These are phyloP conservation scores for Pyrrhosoma nymphula DNA, from an alignment of 2,888 invertebrate species.

Conservation along the genomic window DNA sequence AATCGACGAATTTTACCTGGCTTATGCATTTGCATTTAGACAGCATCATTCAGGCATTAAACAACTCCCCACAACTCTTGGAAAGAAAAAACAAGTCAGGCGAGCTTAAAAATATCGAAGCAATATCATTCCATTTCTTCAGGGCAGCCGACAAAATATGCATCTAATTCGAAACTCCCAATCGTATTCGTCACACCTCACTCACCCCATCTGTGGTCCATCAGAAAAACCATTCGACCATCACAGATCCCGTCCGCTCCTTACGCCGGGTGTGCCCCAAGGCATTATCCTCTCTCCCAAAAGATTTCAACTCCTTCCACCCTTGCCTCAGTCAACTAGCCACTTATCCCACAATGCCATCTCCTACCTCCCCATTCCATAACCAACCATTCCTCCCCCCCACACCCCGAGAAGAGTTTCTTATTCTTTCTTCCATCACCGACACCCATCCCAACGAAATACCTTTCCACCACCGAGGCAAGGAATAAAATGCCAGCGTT, in stretches of 20 bases:
- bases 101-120: constrained; percentile 40
- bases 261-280: background rate
- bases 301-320: constrained; percentile 26
- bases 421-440: constrained; percentile 34
- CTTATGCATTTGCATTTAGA: constrained; percentile 41
- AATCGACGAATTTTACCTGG: background rate
- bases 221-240: constrained; percentile 46
- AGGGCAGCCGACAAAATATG: constrained; percentile 17
- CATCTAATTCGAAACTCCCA: constrained; percentile 47
- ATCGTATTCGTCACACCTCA: constrained; percentile 50
- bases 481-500: constrained; percentile 30
- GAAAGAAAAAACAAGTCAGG: constrained; percentile 1
- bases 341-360: constrained; percentile 50
- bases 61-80: background rate
- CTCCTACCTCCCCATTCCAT: background rate
- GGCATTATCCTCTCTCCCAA: background rate
- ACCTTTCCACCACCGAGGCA: background rate
- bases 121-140: constrained; percentile 45
- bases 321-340: constrained; percentile 40
- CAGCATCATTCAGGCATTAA: constrained; percentile 27
- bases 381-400: background rate
- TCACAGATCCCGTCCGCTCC: constrained; percentile 8
- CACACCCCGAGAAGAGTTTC: background rate
- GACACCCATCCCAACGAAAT: constrained; percentile 38
- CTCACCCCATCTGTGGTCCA: constrained; percentile 45